These are phyloP conservation scores for Atta cephalotes DNA, from an alignment of 1,140 invertebrate species.

Conservation along the genomic window DNA sequence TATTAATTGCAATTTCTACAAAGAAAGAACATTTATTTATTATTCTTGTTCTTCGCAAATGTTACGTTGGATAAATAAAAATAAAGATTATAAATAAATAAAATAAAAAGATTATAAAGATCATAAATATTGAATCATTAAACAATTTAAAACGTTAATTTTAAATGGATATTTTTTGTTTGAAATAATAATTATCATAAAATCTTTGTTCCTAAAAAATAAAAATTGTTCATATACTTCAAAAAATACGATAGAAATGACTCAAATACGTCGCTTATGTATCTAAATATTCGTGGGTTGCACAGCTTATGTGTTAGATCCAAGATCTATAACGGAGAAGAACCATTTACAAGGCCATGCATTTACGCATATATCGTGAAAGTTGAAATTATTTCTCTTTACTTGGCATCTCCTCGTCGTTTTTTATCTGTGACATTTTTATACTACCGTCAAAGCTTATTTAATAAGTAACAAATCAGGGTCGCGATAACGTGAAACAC, in stretches of 20 bases:
- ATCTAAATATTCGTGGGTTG: background rate
- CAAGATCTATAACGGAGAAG: conserved; percentile 26
- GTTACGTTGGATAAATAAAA: background rate
- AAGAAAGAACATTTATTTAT: no score
- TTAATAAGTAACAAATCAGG: conserved; percentile 54
- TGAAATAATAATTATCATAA: background rate
- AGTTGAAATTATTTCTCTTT: background rate
- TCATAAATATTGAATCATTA: background rate
- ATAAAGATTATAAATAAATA: background rate
- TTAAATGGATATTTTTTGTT: background rate
- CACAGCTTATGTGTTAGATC: conserved; percentile 8
- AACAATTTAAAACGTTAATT: background rate
- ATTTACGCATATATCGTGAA: conserved; percentile 12
- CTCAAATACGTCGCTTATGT: conserved; percentile 27
- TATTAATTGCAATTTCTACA: no score
- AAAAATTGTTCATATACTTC: background rate
- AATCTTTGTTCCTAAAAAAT: background rate
- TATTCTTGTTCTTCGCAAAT: background rate
- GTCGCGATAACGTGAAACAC: conserved; percentile 18
- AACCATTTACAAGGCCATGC: conserved; percentile 12
- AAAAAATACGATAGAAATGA: conserved; percentile 14
- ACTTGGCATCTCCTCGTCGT: background rate
- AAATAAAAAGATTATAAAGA: background rate
- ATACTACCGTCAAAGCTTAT: conserved; percentile 41
- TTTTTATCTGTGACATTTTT: conserved; percentile 29